Base-by-base conservation (phyloP, 2,113 vertebrate genomes). In the Equus przewalskii region DNA sequence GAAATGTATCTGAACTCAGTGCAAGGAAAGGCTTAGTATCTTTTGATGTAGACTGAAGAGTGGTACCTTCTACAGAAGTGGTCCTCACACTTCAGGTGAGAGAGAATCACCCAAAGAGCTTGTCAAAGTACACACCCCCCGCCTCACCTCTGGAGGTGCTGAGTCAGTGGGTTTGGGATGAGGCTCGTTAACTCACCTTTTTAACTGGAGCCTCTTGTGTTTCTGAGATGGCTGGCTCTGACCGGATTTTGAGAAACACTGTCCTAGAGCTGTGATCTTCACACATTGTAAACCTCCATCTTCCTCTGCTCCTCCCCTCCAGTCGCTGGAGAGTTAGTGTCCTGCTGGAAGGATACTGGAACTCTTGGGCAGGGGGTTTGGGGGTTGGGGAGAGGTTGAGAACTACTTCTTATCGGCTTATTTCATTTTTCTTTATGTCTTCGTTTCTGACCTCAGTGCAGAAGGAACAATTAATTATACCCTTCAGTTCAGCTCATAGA, bases 271-370 rank as follows among this genome's bases (percentile, higher is more conserved):
- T 56, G 58, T 26, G 18, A 41, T 51, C 36, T 56, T 46, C 28
- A 69, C 41, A 44, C 1, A 44, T 3, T 1, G 11, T n/a, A 2
- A 1, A 2, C 7, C 6, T 44, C 12, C 9, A 11, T 2, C 24
- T 6, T 49, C 70, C 30, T 36, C 15, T 2, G 4, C 36, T 54
- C 24, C 26, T 26, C 5, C 7, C 9, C 24, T 33, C 12, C 13
- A 24, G 21, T 2, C 1, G 8, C 41, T 67, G 16, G 15, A 33
- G 15, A 84, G 22, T 36, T 12, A 21, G n/a, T 0, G 1, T 65
- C 82, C 49, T 75, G n/a, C 19, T 7, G 18, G 70, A 83, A n/a
- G 6, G n/a, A 13, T 6, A 26, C 10, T 41, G 2, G 41, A 82
- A 60, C 11, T 44, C n/a, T 69, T 12, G 51, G 51, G 51, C 3